Percentiles rank a stretch among this genome's conserved stretches.
Conservation (phyloP, 92 coral and sea anemone species). For the Palythoa grandis region DNA sequence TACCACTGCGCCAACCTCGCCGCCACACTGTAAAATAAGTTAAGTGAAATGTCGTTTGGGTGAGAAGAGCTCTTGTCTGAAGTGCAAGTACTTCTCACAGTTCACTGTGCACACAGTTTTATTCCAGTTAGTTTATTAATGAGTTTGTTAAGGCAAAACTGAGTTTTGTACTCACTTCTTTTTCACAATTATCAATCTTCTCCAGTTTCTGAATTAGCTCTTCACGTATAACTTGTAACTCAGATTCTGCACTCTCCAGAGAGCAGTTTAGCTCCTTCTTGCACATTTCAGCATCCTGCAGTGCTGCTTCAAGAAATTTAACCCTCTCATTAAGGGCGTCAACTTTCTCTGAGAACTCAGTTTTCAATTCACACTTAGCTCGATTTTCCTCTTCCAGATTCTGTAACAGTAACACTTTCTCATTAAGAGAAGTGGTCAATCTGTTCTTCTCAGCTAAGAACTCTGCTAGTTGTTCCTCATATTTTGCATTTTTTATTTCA, state of each 20-base stretch:
- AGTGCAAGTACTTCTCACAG: too few relatives aligned
- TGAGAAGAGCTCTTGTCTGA: too few relatives aligned
- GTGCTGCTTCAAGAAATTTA: not conserved
- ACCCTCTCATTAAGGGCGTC: slow-evolving; percentile 24
- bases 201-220: slow-evolving; percentile 44
- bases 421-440: not conserved
- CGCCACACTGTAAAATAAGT: too few relatives aligned
- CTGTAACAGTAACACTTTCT: slow-evolving; percentile 36
- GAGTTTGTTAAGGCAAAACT: too few relatives aligned
- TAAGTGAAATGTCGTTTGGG: too few relatives aligned
- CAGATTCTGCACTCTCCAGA: slow-evolving; percentile 8
- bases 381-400: slow-evolving; percentile 41
- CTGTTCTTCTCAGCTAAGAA: slow-evolving; percentile 13
- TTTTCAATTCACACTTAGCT: not conserved
- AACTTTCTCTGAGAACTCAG: slow-evolving; percentile 9
- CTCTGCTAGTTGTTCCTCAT: slow-evolving; percentile 14
- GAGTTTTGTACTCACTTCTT: slow-evolving; percentile 8
- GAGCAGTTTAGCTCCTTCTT: slow-evolving; percentile 10
- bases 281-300: not conserved
- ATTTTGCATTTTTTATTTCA: slow-evolving; percentile 10
- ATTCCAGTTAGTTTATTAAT: too few relatives aligned
- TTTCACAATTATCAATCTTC: slow-evolving; percentile 50
- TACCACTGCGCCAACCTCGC: too few relatives aligned
- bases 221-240: slow-evolving; percentile 21
- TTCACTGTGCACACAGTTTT: too few relatives aligned